Conservation (phyloP, 1,140 invertebrate genomes). For the Belonocnema kinseyi region DNA sequence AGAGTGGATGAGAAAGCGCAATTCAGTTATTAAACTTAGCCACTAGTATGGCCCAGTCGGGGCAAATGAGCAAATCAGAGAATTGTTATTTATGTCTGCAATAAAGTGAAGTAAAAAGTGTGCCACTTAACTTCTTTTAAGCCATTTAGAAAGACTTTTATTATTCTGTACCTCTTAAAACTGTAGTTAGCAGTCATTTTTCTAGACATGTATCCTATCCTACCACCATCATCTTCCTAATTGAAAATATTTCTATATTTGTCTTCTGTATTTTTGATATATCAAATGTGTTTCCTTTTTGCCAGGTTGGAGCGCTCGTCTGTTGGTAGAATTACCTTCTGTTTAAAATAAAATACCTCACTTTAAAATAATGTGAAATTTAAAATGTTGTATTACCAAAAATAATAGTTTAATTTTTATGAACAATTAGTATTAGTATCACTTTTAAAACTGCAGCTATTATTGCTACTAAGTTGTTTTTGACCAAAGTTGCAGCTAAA, state of each 20-base stretch:
- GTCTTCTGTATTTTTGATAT: background rate
- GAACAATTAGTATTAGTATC: no score
- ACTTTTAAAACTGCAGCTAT: no score
- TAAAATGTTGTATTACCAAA: background rate
- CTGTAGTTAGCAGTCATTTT: background rate
- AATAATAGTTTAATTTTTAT: background rate
- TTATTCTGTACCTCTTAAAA: background rate
- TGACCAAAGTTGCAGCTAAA: no score
- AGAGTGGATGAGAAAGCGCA: conserved; percentile 51
- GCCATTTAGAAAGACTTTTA: no score
- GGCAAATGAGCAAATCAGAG: conserved; percentile 12
- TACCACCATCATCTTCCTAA: background rate
- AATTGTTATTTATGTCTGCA: conserved; percentile 20
- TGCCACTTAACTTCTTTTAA: no score
- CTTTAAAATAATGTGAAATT: background rate
- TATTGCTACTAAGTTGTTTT: no score
- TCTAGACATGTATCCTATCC: background rate
- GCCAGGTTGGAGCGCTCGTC: conserved; percentile 18
- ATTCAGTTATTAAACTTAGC: conserved; percentile 62
- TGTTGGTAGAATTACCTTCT: background rate
- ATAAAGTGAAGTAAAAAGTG: no score
- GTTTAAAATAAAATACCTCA: background rate
- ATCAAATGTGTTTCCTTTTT: conserved; percentile 4
- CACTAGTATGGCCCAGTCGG: conserved; percentile 33
- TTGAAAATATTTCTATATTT: background rate